Base-by-base conservation (phyloP, 2,797 vertebrate species). In the Luscinia megarhynchos region DNA sequence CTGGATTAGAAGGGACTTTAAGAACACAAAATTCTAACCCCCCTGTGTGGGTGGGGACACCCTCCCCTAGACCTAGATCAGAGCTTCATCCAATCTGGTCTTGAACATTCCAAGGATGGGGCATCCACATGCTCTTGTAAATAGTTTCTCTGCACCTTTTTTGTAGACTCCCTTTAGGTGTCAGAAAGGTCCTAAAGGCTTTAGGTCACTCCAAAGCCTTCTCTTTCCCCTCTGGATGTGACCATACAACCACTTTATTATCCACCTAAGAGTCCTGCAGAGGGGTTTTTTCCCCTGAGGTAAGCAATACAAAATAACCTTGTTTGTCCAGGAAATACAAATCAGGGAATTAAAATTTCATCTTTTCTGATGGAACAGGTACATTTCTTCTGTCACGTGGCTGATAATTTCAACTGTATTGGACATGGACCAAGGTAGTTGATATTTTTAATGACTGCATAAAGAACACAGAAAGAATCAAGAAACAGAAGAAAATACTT, bases 1-100 rank as follows among this genome's bases (percentile, higher is more conserved):
- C 41, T 48, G 32, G 22, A 26, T 36, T 48, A 19, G 12, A 61
- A 55, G 30, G 15, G 19, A 16, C 24, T 34, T 11, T 54, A 88
- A 48, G 2, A 36, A 10, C 54, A 74, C 13, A 19, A 23, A 27
- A 7, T 41, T 67, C 18, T 40, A 64, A 40, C 0, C 3, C 15
- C 12, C 4, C 26, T 32, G 21, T 21, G 1, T 15, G 21, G 20
- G 15, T 0, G 1, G 34, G 11, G 13, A 32, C 30, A 46, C 2
- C 10, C 10, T 70, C 5, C 29, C 34, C 24, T 40, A 53, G 24
- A 53, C 21, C 38, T 9, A 51, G 45, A 45, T 58, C 58, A 58
- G 26, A 66, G 15, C 11, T 72, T 59, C 22, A 41, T 36, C 53
- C 53, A 54, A 1, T 22, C 12, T 24, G 11, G 22, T 32, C 19